Evolutionary conservation across 2,888 invertebrate genomes (phyloP), one percentile per base, ranked within the genome.

Genomic region (Hirudinaria manillensis): DNA sequence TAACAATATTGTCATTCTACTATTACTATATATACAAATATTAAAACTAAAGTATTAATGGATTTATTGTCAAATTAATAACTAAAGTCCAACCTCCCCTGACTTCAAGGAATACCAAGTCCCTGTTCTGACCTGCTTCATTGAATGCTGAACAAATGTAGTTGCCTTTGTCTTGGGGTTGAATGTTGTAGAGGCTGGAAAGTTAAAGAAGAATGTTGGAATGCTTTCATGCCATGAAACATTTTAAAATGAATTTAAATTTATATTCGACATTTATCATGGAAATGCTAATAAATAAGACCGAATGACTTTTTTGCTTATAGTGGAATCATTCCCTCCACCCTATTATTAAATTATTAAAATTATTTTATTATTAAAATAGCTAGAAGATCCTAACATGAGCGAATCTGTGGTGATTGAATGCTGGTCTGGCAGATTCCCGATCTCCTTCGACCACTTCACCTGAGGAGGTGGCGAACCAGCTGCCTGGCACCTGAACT

Each of bases 391-490:
- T 61, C 24, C 29, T 29, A 2, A 61, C 61, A 61, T 61, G 24
- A 61, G 61, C 7, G 61, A 61, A 29, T 61, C 61, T 2, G 24
- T 29, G 2, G 61, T 61, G 61, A 61, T 61, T 1, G 61, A 61
- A 61, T 61, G 61, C 10, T 61, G 29, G 13, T 61, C 61, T 3
- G 61, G 61, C 6, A 61, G 61, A 19, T 61, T 61, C 7, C 61
- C 61, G 7, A 29, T 29, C 61, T 61, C 61, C 29, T 61, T 61
- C 3, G 61, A 61, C 61, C 61, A 61, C n/a, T 61, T 61, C 19
- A 61, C 19, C 29, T 61, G 61, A 61, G 61, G 61, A 29, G 61
- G 61, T 19, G 61, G 61, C n/a, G 61, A 61, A 4, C 61, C 61
- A 3, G 61, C 13, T 19, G 61, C 24, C 61, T 27, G 61, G n/a